Percentiles rank a stretch among this genome's conserved stretches.
These are phyloP conservation scores for Bucorvus abyssinicus DNA, from an alignment of 2,797 vertebrate species.

Conservation along the genomic window DNA sequence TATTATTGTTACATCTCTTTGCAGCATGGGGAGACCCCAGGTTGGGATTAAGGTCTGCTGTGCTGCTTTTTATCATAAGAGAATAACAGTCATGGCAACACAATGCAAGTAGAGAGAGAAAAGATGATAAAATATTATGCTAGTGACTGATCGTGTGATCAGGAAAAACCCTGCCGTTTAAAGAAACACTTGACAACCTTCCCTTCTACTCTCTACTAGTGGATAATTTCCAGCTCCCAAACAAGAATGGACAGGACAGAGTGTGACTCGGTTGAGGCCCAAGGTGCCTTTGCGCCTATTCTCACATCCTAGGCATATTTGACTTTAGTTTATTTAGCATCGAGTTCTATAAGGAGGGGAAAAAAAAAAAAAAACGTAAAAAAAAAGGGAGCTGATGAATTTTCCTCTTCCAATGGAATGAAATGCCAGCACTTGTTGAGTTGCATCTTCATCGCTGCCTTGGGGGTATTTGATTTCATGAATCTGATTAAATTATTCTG, in stretches of 20 bases:
- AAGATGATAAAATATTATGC: background rate
- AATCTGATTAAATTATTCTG: conserved; percentile 74
- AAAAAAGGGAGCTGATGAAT: background rate
- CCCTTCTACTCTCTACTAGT: background rate
- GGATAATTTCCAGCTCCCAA: background rate
- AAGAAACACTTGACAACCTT: background rate
- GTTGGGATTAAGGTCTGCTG: background rate
- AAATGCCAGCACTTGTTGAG: conserved; percentile 64
- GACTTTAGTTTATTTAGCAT: conserved; percentile 18
- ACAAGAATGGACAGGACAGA: background rate
- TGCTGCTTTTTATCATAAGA: background rate
- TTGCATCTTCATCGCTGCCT: conserved; percentile 60
- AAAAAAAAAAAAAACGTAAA: background rate
- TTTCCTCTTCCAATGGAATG: conserved; percentile 41
- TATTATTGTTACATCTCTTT: background rate
- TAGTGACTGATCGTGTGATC: background rate
- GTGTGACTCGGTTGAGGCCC: background rate
- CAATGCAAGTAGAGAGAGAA: background rate
- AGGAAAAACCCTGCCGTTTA: background rate
- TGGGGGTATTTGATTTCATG: conserved; percentile 71
- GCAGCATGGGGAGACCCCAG: background rate
- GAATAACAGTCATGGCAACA: background rate
- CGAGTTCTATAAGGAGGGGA: background rate
- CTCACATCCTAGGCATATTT: background rate
- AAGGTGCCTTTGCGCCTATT: background rate